Base-by-base conservation (phyloP, 2,797 vertebrate species). In the Telmatherina bonti region DNA sequence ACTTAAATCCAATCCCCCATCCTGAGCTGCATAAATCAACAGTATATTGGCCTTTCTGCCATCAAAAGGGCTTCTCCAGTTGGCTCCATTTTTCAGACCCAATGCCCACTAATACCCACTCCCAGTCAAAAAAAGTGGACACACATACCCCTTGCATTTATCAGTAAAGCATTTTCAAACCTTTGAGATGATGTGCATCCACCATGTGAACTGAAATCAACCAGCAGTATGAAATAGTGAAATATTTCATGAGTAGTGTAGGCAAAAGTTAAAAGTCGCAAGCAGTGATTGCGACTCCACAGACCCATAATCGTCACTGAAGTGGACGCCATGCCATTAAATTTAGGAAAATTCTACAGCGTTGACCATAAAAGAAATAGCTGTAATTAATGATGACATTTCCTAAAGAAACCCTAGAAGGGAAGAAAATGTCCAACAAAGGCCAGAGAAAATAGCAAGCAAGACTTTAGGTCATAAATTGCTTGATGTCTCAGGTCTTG, bases 301-400 rank as follows among this genome's bases (percentile, higher is more conserved):
- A 53, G 20, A 60, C 11, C 47, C 4, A 15, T 9, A 45, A n/a
- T n/a, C n/a, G 43, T 45, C 20, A 45, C 22, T 24, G 22, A 69
- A 60, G n/a, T 26, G 60, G 45, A 31, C 7, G 22, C 41, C 59
- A 30, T 58, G 29, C 45, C 62, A 15, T 54, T n/a, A 63, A 27
- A 45, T 61, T 45, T 7, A 41, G 24, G 43, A n/a, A 70, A 55
- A 45, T 53, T n/a, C 12, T 8, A 26, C 7, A 33, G 24, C 18
- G 13, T 43, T 15, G 30, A 52, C 53, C 35, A 54, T 55, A 24
- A 75, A 54, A 64, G 20, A 61, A 68, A 72, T 45, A 5, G 16
- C 20, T 36, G 36, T 54, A 30, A 62, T 65, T 72, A 30, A 69
- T 66, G 38, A 53, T 49, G 35, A 20, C 35, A 59, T 76, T 59